Evolutionary conservation across 2,888 invertebrate genomes (phyloP).

Genomic region (Keiferia lycopersicella): DNA sequence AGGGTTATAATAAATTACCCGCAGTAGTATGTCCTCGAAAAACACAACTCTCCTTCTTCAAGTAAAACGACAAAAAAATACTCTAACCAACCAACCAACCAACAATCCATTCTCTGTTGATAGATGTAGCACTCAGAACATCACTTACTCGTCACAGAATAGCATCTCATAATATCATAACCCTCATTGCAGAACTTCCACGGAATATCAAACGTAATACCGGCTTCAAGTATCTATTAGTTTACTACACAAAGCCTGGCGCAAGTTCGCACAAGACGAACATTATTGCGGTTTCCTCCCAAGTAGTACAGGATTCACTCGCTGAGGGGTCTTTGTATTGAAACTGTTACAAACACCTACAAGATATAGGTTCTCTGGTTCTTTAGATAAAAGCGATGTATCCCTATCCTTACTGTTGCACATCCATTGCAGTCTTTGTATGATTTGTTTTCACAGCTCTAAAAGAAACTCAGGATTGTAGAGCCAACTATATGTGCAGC

Average conservation of each 20-base stretch:
- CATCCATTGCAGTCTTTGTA: neutral
- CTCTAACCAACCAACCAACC: too few species aligned
- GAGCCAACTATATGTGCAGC: too few species aligned
- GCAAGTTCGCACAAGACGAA: neutral
- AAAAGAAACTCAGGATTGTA: neutral
- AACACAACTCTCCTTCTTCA: too few species aligned
- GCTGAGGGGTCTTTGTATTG: neutral
- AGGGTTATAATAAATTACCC: too few species aligned
- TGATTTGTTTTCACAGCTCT: neutral
- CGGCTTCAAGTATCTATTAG: neutral
- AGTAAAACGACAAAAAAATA: too few species aligned
- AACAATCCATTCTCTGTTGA: too few species aligned
- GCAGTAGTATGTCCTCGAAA: too few species aligned
- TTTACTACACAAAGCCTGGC: neutral
- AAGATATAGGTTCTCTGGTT: neutral
- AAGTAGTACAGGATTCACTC: neutral
- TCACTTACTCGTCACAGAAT: too few species aligned
- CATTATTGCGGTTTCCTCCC: neutral
- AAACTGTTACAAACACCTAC: neutral
- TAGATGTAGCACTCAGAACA: too few species aligned
- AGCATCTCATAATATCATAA: too few species aligned
- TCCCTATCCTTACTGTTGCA: neutral
- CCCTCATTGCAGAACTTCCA: neutral
- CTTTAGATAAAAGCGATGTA: neutral
- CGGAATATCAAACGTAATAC: neutral